Evolutionary conservation across 2,797 vertebrate species (phyloP), one percentile per base, ranked within the genome.

Genomic region (Sebastes vulpes): DNA sequence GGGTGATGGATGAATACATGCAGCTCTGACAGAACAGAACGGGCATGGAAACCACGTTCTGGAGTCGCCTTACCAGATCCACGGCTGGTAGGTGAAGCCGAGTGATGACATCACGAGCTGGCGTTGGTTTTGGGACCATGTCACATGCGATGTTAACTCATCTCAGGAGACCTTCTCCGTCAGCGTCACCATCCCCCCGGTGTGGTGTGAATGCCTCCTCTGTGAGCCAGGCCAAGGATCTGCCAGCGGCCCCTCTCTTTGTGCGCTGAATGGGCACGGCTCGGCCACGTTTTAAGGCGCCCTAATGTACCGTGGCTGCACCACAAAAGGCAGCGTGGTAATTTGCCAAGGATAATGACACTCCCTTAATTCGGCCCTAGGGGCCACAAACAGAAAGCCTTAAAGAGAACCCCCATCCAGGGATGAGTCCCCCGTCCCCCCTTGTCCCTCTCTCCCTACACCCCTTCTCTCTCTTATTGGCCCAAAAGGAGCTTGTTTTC

Each of bases 331-430:
- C 93, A 86, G 89, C 76, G 90, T 94, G 94, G 96, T 95, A 94
- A 96, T 97, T 96, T 96, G 94, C 95, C 95, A 95, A 88, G 94
- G 95, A 96, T 97, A 97, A 98, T 97, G 97, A 94, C 91, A 93
- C 91, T 92, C 92, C 93, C 90, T 94, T 94, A 96, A 95, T 96
- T 95, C 86, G 91, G 84, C 92, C 82, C 81, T 71, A 85, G 89
- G 91, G 91, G 94, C 94, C 90, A 93, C 87, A 95, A 95, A 96
- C 95, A 95, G 91, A 96, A 92, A 81, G 70, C 80, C 66, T 85
- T 81, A 85, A 75, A 90, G 83, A 83, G 80, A 82, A 85, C 81
- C 89, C 76, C 79, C 31, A 58, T 86, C 87, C 74, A 90, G 74
- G 82, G 92, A 93, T 92, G 91, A 93, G 92, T 92, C 85, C 87